phyloP scores from a whole-genome alignment of 2,888 invertebrate genomes.

The Herminia tarsipennalis region DNA sequence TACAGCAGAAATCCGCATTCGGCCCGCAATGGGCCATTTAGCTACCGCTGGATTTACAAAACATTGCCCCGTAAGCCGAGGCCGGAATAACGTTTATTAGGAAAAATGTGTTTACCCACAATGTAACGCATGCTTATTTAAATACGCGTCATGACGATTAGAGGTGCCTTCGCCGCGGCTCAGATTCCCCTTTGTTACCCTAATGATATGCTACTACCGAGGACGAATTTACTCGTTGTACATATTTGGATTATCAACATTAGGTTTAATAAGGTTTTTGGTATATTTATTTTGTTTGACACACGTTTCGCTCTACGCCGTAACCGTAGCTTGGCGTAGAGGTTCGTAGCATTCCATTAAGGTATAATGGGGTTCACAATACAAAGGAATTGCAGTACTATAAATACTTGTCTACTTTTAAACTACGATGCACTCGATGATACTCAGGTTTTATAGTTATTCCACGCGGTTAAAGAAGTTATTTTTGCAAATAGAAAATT shows the following conservation, averaged over 20 bases:
- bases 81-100: conserved; percentile 75
- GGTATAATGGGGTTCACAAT: too few species aligned
- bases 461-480: too few species aligned
- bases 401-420: too few species aligned
- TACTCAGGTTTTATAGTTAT: too few species aligned
- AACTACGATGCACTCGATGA: too few species aligned
- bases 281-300: conserved; percentile 4
- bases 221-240: conserved; percentile 18
- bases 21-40: conserved; percentile 76
- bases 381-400: too few species aligned
- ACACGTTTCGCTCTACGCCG: not conserved
- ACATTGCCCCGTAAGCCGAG: conserved; percentile 69
- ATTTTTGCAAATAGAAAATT: too few species aligned
- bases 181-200: conserved; percentile 30
- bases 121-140: conserved; percentile 57
- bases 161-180: conserved; percentile 18
- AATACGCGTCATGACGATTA: conserved; percentile 35
- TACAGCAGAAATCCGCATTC: conserved; percentile 73
- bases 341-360: not conserved
- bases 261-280: conserved; percentile 11
- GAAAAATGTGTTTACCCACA: conserved; percentile 70
- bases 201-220: conserved; percentile 22
- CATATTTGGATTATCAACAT: conserved; percentile 9
- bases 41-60: conserved; percentile 73
- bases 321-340: not conserved